Conservation (phyloP, 2,113 vertebrate species). For the Bostrychus sinensis region DNA sequence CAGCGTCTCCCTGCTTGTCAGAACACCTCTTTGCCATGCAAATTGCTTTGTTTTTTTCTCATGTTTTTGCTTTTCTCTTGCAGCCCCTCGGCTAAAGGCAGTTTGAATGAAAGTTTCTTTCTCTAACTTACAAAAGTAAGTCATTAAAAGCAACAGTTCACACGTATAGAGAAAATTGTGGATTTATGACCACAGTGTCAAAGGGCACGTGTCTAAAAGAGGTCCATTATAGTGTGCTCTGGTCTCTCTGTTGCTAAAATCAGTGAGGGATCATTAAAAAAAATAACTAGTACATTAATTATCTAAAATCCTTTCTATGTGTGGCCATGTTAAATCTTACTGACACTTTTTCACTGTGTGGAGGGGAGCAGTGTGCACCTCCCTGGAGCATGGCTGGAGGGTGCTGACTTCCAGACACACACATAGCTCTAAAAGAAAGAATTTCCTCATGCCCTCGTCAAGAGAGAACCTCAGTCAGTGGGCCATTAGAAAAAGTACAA, state of each 20-base stretch:
- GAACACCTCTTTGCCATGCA: conserved; percentile 66
- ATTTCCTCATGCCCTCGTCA: conserved; percentile 19
- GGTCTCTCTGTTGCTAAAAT: conserved; percentile 12
- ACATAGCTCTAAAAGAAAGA: conserved; percentile 16
- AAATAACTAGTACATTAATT: not conserved
- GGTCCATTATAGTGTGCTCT: conserved; percentile 4
- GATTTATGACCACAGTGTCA: conserved; percentile 51
- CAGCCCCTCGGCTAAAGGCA: conserved; percentile 27
- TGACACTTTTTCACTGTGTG: too few relatives aligned
- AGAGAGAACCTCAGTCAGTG: conserved; percentile 18
- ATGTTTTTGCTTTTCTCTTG: conserved; percentile 19
- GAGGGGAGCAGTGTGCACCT: conserved; percentile 27
- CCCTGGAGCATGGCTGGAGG: conserved; percentile 37
- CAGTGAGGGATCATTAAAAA: not conserved
- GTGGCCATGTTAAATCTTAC: too few relatives aligned
- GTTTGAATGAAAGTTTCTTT: conserved; percentile 23
- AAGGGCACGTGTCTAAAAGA: conserved; percentile 8
- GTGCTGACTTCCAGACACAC: conserved; percentile 17
- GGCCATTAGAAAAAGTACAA: conserved; percentile 17
- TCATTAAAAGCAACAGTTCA: conserved; percentile 31
- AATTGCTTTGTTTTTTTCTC: conserved; percentile 50
- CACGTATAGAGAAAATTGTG: conserved; percentile 22
- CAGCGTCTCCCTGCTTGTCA: conserved; percentile 52
- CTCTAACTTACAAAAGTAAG: conserved; percentile 31
- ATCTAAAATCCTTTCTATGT: too few relatives aligned